phyloP scores from a whole-genome alignment of 92 coral and sea anemone genomes.

The Palythoa caribaeorum region DNA sequence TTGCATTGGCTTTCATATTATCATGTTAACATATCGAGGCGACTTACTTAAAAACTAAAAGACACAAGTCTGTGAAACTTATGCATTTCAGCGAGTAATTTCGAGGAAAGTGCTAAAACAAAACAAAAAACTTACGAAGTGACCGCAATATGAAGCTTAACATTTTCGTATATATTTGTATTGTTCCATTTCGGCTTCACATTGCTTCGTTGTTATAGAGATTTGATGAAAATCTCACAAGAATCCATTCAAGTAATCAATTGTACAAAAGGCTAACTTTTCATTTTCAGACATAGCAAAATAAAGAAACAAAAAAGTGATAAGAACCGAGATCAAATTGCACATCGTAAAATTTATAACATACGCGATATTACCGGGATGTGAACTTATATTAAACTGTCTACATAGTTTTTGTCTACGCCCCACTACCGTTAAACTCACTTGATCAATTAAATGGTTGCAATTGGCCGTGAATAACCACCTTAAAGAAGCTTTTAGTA shows the following conservation, averaged over 20 bases:
- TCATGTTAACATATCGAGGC: not conserved
- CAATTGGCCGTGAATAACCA: not conserved
- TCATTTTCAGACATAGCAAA: not conserved
- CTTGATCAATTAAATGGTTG: not conserved
- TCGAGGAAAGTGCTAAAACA: not conserved
- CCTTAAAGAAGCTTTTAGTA: not conserved
- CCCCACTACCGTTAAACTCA: not conserved
- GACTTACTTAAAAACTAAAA: not conserved
- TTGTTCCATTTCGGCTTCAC: not conserved
- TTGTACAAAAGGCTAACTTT: constrained; percentile 9
- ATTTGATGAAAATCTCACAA: constrained; percentile 31
- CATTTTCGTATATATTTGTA: not conserved
- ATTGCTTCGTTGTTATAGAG: constrained; percentile 38
- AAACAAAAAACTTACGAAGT: not conserved
- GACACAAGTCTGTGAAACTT: not conserved
- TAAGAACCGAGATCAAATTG: not conserved
- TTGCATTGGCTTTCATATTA: not conserved
- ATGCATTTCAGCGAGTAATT: not conserved
- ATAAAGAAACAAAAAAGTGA: constrained; percentile 1
- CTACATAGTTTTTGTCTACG: not conserved
- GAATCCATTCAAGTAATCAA: not conserved
- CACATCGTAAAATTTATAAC: not conserved
- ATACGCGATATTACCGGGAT: not conserved
- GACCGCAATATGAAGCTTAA: not conserved
- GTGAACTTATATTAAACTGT: not conserved